Evolutionary conservation across 2,888 invertebrate species (phyloP), one percentile per base, ranked within the genome.

Genomic region (Brenthis ino): DNA sequence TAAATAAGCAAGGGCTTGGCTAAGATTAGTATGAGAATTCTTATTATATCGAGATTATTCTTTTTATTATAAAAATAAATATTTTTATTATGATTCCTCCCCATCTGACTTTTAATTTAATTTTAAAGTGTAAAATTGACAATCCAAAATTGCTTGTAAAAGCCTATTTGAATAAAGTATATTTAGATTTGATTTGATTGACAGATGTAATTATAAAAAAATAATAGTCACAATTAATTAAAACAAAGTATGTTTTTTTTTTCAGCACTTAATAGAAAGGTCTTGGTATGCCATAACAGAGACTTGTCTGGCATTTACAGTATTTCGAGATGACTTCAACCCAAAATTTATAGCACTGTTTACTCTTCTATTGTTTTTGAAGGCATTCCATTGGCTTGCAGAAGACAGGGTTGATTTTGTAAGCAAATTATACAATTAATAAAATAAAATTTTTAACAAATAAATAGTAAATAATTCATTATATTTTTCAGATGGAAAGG

Each of bases 221-320:
- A 0, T 43, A 43, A 11, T 11, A 11, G 24, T 4, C 12, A 54
- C 6, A 24, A 20, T 20, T 8, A 20, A 16, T 4, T 24, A 11
- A 20, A 54, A 16, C 2, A 54, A 20, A 54, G 6, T n/a, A n/a
- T 24, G 2, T 55, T 51, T 24, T n/a, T 66, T 8, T 60, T 77
- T 95, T 72, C 92, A 98, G 98, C 99, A 99, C 93, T 94, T 99
- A 80, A 97, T 99, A 86, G 99, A 99, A 87, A 95, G 99, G 76
- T 98, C 99, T 58, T 99, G 99, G 99, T 99, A 99, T 93, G 99
- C 99, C 8, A 96, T 99, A 71, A 99, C 99, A n/a, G 99, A 99
- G 93, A 99, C 99, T 24, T 99, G 99, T 89, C 93, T 99, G 80
- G 99, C 99, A 12, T 99, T 99, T 87, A 99, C 99, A 55, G 98